Evolutionary conservation across 2,113 vertebrate genomes (phyloP), one percentile per base, ranked within the genome.

Genomic region (Patagioenas fasciata): DNA sequence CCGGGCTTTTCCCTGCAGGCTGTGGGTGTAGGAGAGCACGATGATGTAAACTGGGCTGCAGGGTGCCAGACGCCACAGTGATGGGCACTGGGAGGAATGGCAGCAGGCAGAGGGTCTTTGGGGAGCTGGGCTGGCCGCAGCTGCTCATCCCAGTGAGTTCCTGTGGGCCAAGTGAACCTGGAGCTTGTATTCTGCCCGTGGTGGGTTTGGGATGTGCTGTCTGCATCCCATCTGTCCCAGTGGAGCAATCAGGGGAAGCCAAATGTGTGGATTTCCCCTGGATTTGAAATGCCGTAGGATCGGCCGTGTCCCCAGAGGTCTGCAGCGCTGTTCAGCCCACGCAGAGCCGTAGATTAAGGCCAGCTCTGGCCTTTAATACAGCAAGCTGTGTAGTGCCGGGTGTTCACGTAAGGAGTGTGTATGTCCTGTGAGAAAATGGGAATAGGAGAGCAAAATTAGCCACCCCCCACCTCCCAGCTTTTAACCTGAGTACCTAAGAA

Each of bases 91-190:
- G 2, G 48, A 25, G 15, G 74, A 32, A 2, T 0, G 15, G 56
- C 18, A 61, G 61, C 61, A 15, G 82, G 70, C 25, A 20, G 48
- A 26, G 47, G 25, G 42, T 6, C 56, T 57, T 7, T 20, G 69
- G 21, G 66, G 64, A 66, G 51, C 60, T 48, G 58, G 64, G 64
- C 62, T 85, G 91, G 66, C 34, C 2, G 1, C 47, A 3, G 71
- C 0, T 2, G 11, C 28, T 75, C 0, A 0, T 80, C 32, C 50
- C 8, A 13, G 15, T 36, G 57, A 57, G 60, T 24, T 74, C 61
- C n/a, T 20, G 12, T 0, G 2, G 53, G 14, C 7, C 3, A 12
- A 73, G 83, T 0, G 1, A 31, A 36, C 0, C 5, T 8, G 20
- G 84, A 62, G 89, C 25, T 86, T 38, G 40, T 0, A 0, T 82